These are phyloP conservation scores for Temnopleurus reevesii DNA, from an alignment of 53 echinoderm and acorn worm genomes.

Conservation along the genomic window DNA sequence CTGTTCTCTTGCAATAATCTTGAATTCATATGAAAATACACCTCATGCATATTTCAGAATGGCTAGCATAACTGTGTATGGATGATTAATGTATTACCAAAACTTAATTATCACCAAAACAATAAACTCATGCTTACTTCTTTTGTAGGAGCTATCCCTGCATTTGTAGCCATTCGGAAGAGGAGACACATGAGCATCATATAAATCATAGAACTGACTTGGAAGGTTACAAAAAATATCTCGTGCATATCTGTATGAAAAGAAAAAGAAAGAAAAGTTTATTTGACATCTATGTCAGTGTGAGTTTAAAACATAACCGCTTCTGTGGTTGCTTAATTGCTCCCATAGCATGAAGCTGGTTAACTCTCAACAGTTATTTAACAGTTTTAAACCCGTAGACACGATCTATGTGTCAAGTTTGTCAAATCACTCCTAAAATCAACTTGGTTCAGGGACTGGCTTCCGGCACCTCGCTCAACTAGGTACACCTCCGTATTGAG, in stretches of 20 bases:
- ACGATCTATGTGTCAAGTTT: neutral
- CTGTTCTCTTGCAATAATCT: too few relatives aligned
- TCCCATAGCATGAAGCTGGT: too few relatives aligned
- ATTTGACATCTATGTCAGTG: neutral
- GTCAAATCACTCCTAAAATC: neutral
- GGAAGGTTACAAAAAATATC: constrained; percentile 78
- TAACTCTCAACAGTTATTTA: too few relatives aligned
- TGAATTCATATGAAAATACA: too few relatives aligned
- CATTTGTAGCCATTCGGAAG: constrained; percentile 26
- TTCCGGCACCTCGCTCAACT: neutral
- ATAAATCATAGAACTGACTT: constrained; percentile 67
- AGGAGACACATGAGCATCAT: constrained; percentile 80
- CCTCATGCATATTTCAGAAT: too few relatives aligned
- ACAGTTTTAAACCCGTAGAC: neutral
- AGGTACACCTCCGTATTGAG: neutral
- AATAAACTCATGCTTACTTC: constrained; percentile 15
- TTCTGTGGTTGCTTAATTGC: too few relatives aligned
- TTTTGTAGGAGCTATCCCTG: constrained; percentile 9
- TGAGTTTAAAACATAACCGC: too few relatives aligned
- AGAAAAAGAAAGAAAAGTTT: constrained; percentile 2
- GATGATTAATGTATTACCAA: too few relatives aligned
- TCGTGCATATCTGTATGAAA: constrained; percentile 71
- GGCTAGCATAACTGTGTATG: too few relatives aligned
- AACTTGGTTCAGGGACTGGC: constrained; percentile 7
- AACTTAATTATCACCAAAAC: too few relatives aligned